Evolutionary conservation across 2,797 vertebrate genomes (phyloP).

Genomic region (Artibeus jamaicensis): DNA sequence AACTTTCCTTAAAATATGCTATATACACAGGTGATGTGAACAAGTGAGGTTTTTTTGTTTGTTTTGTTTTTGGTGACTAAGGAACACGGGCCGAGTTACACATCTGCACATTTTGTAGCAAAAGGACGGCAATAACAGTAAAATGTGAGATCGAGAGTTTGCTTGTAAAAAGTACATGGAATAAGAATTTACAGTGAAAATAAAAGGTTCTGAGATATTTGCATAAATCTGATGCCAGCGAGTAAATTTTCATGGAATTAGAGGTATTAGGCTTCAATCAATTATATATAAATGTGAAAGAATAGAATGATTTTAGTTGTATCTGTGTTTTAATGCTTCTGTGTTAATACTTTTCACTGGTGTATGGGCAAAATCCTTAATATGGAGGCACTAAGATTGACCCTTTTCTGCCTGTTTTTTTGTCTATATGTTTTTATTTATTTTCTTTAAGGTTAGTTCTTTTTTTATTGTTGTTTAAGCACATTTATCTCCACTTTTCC

Average conservation of each 20-base stretch:
- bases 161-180: background rate
- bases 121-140: background rate
- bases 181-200: background rate
- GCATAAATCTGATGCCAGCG: background rate
- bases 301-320: background rate
- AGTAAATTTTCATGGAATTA: background rate
- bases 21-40: background rate
- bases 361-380: background rate
- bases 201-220: conserved; percentile 11
- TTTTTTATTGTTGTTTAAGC: no score
- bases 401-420: background rate
- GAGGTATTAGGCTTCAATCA: background rate
- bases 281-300: conserved; percentile 16
- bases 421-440: no score
- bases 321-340: background rate
- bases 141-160: conserved; percentile 5
- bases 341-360: background rate
- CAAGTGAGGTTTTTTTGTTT: background rate
- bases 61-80: no score
- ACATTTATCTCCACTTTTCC: no score
- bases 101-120: background rate
- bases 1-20: background rate
- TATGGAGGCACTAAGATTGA: background rate
- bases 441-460: no score
- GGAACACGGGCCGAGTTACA: background rate